Base-by-base conservation (phyloP, 2,797 vertebrate species). In the Pogonophryne albipinna region DNA sequence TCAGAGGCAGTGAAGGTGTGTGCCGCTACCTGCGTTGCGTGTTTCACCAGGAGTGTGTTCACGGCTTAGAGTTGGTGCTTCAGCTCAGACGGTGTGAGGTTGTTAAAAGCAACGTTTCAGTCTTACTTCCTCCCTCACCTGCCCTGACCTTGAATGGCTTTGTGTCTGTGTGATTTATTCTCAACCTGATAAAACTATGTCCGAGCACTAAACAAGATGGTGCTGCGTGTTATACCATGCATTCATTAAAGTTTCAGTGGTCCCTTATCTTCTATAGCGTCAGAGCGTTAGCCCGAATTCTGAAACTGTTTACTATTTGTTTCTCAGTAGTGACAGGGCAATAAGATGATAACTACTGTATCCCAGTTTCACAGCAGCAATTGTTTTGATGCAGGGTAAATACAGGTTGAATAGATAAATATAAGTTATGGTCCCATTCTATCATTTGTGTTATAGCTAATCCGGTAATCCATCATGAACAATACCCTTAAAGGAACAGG, bases 61-160 rank as follows among this genome's bases (percentile, higher is more conserved):
- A 14, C 31, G 4, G 63, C 10, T 8, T 11, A 49, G 64, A 13
- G 50, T 51, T 19, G 31, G 16, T 38, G 56, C 64, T 16, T 76
- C 66, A 53, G 53, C 49, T 61, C 55, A 41, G 67, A 63, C 3
- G 10, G 34, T 72, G 57, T 45, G 72, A 79, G 51, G 58, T 34
- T 73, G 64, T 77, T 76, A 66, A 76, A 80, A 78, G 64, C 61
- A 59, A 76, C 66, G 55, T 73, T 83, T 65, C 3, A 12, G 34
- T 45, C 63, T 42, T 27, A 11, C 62, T 49, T 66, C 38, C 15
- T 55, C 19, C 1, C 17, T 11, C 15, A 45, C 47, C 27, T 49
- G 17, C 13, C 3, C n/a, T 79, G 73, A 57, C 38, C 65, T 79
- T 31, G 10, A 17, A 8, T 34, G 12, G 41, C 31, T 70, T 68